Base-by-base conservation (phyloP, 2,797 vertebrate species). In the Rhinoraja longicauda region DNA sequence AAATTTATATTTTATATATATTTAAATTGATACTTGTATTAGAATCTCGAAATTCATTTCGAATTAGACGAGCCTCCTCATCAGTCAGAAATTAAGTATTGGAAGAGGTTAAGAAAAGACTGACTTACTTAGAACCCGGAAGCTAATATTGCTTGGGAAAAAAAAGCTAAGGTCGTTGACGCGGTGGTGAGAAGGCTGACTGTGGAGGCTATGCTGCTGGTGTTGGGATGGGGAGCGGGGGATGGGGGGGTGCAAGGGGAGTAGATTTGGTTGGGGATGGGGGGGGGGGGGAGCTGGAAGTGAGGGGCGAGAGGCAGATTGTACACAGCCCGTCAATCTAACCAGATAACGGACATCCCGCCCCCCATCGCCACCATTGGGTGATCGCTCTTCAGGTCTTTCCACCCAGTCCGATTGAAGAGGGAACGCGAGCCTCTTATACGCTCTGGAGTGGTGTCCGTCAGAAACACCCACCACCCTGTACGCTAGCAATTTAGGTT, bases 401-500 rank as follows among this genome's bases (percentile, higher is more conserved):
- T 36, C 59, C 6, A 32, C 1, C 15, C 84, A 67, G 62, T 84
- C 4, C 15, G 84, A 32, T 32, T 17, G n/a, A 24, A 36, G 62
- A 8, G 59, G 2, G 29, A 21, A 36, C 0, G 2, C 0, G 84
- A 36, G 62, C 6, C n/a, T 88, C n/a, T 4, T n/a, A 88, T 73
- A 45, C 59, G 95, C 95, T 57, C 93, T 3, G 3, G 0, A 0
- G 0, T 0, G 0, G 75, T 86, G 95, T 94, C 95, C 73, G 6
- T 96, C 94, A 94, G 53, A 17, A 0, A 32, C 64, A 76, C 64
- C 93, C 94, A 94, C 95, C 93, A 93, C 93, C 94, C 96, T 94
- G 95, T 95, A 96, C 86, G 97, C 94, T 97, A 91, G 39, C 90
- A 53, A 45, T 91, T 73, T 29, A 95, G 97, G 97, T 95, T 97